These are phyloP conservation scores for Polymixis flavicincta DNA, from an alignment of 2,888 invertebrate genomes.

Conservation along the genomic window DNA sequence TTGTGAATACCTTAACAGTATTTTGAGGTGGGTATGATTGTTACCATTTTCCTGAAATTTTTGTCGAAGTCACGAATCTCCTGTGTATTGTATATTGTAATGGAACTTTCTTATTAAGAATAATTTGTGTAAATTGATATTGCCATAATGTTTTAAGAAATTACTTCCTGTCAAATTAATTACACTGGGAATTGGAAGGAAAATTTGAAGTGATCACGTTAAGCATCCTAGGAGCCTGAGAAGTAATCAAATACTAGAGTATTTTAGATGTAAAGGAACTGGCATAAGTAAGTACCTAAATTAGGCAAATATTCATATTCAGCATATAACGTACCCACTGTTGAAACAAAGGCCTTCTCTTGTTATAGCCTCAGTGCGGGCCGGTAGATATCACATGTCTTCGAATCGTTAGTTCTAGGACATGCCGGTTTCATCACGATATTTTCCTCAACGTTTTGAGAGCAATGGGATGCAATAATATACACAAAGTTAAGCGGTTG, in stretches of 20 bases:
- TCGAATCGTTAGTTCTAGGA: too few species aligned
- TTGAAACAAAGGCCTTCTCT: too few species aligned
- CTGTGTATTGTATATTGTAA: conserved; percentile 3
- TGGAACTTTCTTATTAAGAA: neutral
- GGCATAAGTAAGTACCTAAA: too few species aligned
- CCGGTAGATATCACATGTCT: too few species aligned
- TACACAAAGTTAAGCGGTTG: too few species aligned
- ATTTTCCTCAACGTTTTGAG: too few species aligned
- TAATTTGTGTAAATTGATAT: conserved; percentile 15
- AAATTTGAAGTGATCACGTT: conserved; percentile 4
- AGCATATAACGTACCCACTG: too few species aligned
- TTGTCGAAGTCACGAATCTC: neutral
- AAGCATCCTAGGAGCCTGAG: neutral
- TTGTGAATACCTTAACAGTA: neutral
- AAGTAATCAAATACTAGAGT: neutral
- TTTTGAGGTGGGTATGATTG: neutral
- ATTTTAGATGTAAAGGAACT: neutral
- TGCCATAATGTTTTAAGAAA: conserved; percentile 14
- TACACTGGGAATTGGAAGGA: neutral
- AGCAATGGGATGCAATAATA: too few species aligned
- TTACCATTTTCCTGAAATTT: neutral
- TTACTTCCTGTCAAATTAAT: conserved; percentile 4
- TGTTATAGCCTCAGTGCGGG: too few species aligned
- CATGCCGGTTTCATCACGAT: too few species aligned
- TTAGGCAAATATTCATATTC: too few species aligned